Percentiles rank a stretch among this genome's conserved stretches.
Conservation (phyloP, 2,113 vertebrate species). For the Nyctibius bracteatus region DNA sequence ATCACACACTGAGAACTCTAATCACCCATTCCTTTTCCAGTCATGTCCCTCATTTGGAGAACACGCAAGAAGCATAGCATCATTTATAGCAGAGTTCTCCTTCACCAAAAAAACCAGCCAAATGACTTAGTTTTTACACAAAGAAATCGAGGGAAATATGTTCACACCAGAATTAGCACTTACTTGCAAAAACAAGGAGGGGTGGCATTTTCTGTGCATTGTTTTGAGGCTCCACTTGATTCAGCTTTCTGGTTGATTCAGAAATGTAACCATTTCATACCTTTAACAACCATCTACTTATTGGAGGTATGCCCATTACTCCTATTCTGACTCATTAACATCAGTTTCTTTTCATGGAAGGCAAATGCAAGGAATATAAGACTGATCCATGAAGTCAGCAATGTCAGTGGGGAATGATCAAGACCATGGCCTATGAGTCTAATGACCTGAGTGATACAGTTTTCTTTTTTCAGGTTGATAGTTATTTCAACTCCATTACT, state of each 20-base stretch:
- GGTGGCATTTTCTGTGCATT: neutral
- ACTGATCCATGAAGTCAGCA: neutral
- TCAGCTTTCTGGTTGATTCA: neutral
- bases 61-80: neutral
- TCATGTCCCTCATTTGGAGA: neutral
- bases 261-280: neutral
- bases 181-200: neutral
- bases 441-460: neutral
- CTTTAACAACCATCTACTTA: no score
- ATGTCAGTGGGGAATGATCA: neutral
- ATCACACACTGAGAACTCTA: neutral
- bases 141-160: neutral
- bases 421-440: neutral
- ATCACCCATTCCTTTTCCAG: neutral
- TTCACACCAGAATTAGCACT: neutral
- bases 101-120: neutral
- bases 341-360: neutral
- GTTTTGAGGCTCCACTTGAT: neutral
- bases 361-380: neutral
- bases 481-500: neutral
- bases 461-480: neutral
- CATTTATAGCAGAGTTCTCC: neutral
- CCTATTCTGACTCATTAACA: neutral
- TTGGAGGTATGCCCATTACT: neutral
- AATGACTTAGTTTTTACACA: neutral